Evolutionary conservation across 2,888 invertebrate genomes (phyloP).

Genomic region (Erebia ligea): DNA sequence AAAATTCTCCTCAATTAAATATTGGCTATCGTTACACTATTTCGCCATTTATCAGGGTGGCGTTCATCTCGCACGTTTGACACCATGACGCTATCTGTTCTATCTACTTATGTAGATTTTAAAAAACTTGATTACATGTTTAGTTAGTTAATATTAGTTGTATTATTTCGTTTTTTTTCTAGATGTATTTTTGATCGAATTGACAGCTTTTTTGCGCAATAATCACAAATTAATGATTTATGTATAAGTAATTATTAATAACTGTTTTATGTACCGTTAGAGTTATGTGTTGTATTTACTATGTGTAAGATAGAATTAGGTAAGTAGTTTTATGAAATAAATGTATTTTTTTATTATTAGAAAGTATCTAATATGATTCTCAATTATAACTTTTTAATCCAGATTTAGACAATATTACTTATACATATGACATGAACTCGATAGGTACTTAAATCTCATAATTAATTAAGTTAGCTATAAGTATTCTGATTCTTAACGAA

Average conservation of each 20-base stretch:
- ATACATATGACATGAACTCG: conserved; percentile 8
- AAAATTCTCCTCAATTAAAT: no score
- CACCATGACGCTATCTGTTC: no score
- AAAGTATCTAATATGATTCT: conserved; percentile 2
- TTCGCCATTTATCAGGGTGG: background rate
- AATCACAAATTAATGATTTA: conserved; percentile 21
- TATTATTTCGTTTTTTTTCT: conserved; percentile 8
- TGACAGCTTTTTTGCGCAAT: conserved; percentile 6
- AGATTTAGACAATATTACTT: conserved; percentile 1
- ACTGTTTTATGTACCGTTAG: conserved; percentile 7
- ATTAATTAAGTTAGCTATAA: conserved; percentile 20
- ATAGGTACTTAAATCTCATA: conserved; percentile 21
- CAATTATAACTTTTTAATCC: conserved; percentile 13
- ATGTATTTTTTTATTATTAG: conserved; percentile 12
- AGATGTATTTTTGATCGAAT: conserved; percentile 11
- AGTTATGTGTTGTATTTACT: conserved; percentile 11
- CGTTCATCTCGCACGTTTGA: background rate
- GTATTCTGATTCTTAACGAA: conserved; percentile 26
- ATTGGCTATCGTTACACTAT: background rate
- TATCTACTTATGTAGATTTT: background rate
- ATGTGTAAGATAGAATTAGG: background rate
- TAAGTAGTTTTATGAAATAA: background rate
- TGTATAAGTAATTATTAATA: background rate
- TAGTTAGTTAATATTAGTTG: conserved; percentile 11
- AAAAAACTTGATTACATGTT: conserved; percentile 8